Base-by-base conservation (phyloP, 2,888 invertebrate species). In the Plutella xylostella region DNA sequence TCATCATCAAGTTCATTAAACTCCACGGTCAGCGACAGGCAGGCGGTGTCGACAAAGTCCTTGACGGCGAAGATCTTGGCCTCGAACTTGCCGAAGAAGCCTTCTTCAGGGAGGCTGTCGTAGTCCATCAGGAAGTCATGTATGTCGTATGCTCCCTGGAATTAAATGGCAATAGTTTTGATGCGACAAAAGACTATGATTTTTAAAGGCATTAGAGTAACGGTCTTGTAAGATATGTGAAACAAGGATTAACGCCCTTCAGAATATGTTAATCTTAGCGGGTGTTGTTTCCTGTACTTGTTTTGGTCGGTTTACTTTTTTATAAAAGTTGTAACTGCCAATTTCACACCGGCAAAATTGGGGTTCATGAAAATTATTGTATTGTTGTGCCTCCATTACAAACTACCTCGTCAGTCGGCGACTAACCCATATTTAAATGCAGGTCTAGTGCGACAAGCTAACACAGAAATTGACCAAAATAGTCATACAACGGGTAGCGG, bases 51-150 rank as follows among this genome's bases (percentile, higher is more conserved):
- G 3, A 47, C 42, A 0, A 44, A 47, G 2, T 52, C 48, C 11
- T 52, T 48, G 4, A 61, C 41, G 0, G 69, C 7, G 45, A 54
- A 64, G 0, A 46, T 47, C 1, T 55, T n/a, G 0, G 54, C 60
- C 2, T 52, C 48, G 51, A 57, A 75, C n/a, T 55, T 54, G 2
- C 75, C 75, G 46, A 60, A 63, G 7, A 67, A 45, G 0, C 58
- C 54, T 0, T 63, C 43, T 0, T 51, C 51, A 0, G 71, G 71
- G 9, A 77, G 41, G 38, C 68, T 62, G 25, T 58, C 57, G 50
- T 64, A 65, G 55, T 78, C 60, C 35, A 74, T 52, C 5, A 64
- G 17, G 55, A 51, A 76, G 21, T 67, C 48, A 1, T 48, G 43
- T 0, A 68, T 5, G 0, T 18, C 20, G 46, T 63, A 56, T 0